Evolutionary conservation across 1,140 invertebrate species (phyloP), one percentile per base, ranked within the genome.

Genomic region (Acromyrmex charruanus): DNA sequence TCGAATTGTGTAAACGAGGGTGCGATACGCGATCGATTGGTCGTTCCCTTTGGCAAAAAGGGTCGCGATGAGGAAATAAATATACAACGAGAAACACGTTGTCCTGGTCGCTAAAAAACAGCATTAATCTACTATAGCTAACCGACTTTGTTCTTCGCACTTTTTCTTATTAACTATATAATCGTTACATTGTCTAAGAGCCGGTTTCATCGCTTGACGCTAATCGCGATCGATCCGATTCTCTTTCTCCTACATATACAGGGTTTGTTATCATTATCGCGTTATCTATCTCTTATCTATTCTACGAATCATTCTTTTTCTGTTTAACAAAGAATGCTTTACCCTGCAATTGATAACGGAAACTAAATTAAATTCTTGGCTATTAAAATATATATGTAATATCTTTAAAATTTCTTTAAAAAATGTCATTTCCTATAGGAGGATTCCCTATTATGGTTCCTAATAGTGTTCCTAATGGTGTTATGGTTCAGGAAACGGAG

Each of bases 61-160:
- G 65, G 51, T 59, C 51, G 44, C 80, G 51, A 51, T 65, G 44
- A 58, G 44, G 80, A 89, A 88, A 85, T 72, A 88, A 88, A 88
- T 74, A 89, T 53, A 59, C 51, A 61, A 39, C 44, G 88, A 55
- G 25, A 74, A 74, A 88, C 44, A 21, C 66, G 31, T 86, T 68
- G 44, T 84, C 53, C 82, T 84, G n/a, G 79, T 71, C 49, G 25
- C 21, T 85, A 39, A 68, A 71, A 58, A 44, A n/a, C 51, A 44
- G 39, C 81, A 12, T 68, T 55, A 14, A 72, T 65, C 39, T 58
- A 87, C 49, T 16, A 12, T 14, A 68, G 7, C 49, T 71, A 84
- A 12, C 44, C 25, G 51, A 85, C 86, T 71, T 82, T 55, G n/a
- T 65, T 72, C 35, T 87, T 55, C n/a, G n/a, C 59, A 58, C n/a